Conservation (phyloP, 1,140 invertebrate species). For the Caenorhabditis brenneri region DNA sequence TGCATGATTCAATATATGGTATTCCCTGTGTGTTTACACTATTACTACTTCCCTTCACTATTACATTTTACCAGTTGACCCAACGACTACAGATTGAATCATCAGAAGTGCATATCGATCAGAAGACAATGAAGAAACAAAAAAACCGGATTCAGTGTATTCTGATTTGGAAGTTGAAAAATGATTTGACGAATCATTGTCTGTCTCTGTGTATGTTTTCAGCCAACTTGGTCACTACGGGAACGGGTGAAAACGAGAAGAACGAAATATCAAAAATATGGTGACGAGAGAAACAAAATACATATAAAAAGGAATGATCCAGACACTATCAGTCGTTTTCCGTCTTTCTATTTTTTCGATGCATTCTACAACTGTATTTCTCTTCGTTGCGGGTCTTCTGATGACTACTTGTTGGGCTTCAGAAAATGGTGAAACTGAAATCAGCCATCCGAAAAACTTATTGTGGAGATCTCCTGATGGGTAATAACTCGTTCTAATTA, state of each 20-base stretch:
- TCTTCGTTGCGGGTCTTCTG: not conserved
- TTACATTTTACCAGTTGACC: not conserved
- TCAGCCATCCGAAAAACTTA: not conserved
- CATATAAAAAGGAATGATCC: not conserved
- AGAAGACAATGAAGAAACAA: not conserved
- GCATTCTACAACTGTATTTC: not conserved
- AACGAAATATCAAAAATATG: not conserved
- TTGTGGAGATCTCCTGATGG: conserved; percentile 3
- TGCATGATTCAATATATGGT: not conserved
- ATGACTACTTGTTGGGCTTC: not conserved
- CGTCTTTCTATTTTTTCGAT: not conserved
- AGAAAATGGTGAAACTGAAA: not conserved
- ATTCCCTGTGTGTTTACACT: not conserved
- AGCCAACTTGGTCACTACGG: conserved; percentile 23
- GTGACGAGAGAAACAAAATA: not conserved
- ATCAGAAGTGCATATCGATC: conserved; percentile 21
- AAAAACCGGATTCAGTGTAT: not conserved
- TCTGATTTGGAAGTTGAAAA: not conserved
- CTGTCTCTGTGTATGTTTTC: not conserved
- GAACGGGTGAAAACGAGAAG: not conserved
- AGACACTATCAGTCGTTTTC: not conserved
- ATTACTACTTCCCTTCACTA: not conserved
- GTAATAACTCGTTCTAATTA: not conserved
- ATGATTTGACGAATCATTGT: conserved; percentile 5
- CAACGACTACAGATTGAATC: not conserved